Conservation (phyloP, 2,113 vertebrate genomes). For the Nicator chloris region DNA sequence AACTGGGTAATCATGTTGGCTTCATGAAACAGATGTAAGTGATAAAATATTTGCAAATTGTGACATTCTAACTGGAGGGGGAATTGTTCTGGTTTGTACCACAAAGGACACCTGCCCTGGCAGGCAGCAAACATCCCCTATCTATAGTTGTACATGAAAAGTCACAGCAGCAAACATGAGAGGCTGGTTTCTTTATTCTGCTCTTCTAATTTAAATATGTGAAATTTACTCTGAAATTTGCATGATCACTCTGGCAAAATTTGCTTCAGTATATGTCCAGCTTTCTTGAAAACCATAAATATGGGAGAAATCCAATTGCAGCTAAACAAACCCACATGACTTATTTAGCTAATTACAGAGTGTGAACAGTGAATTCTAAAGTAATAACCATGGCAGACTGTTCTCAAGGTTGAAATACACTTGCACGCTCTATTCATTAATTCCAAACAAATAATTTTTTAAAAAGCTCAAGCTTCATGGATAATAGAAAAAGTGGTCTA, state of each 20-base stretch:
- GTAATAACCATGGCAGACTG: not conserved
- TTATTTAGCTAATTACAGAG: slow-evolving; percentile 5
- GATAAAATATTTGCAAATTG: not conserved
- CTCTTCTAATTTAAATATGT: not conserved
- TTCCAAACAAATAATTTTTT: not conserved
- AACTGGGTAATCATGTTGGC: not conserved
- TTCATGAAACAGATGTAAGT: accelerated
- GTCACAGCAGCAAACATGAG: not conserved
- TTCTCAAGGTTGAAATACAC: not conserved
- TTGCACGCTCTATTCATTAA: not conserved
- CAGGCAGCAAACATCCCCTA: accelerated
- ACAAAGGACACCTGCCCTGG: not conserved
- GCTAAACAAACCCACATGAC: not conserved
- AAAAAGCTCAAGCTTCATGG: not conserved
- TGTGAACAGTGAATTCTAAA: not conserved
- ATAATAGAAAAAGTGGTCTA: not conserved
- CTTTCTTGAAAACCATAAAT: not conserved
- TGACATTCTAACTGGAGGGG: not conserved
- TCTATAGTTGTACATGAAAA: not conserved
- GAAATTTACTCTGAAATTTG: not conserved
- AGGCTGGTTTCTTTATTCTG: not conserved
- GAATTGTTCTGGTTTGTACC: not conserved
- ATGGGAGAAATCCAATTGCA: not conserved
- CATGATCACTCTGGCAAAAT: not conserved
- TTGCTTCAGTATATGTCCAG: not conserved